Evolutionary conservation across 2,888 invertebrate genomes (phyloP).

Genomic region (Copidosoma aretas): DNA sequence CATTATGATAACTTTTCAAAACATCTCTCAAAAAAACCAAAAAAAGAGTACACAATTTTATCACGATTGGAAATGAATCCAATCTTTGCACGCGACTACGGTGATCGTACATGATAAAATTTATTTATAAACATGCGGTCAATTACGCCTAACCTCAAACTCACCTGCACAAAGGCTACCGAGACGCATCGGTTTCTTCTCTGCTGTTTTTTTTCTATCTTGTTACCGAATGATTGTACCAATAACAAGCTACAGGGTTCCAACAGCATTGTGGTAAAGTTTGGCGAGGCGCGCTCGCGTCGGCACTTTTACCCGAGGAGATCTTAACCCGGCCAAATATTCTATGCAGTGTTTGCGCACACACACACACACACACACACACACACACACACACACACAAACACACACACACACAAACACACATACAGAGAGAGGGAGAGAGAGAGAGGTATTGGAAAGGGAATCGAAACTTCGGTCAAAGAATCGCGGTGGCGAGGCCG

Average conservation of each 20-base stretch:
- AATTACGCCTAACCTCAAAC: not conserved
- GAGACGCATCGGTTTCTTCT: not conserved
- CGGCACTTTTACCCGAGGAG: no score
- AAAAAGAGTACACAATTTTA: no score
- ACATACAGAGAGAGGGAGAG: no score
- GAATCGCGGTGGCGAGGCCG: conserved; percentile 4
- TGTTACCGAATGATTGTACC: conserved; percentile 23
- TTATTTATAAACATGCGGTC: not conserved
- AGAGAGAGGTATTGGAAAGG: not conserved
- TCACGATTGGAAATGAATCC: no score
- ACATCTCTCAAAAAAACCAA: no score
- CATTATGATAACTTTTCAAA: no score
- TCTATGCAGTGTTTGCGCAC: no score
- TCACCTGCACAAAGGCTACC: conserved; percentile 3
- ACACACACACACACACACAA: no score
- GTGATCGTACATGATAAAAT: not conserved
- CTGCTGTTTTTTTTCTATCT: conserved; percentile 11
- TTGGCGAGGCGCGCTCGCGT: not conserved
- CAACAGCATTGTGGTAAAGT: not conserved
- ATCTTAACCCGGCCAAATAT: no score
- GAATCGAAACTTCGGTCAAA: not conserved
- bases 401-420: no score
- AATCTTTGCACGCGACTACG: no score
- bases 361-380: no score
- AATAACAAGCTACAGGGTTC: conserved; percentile 6